Evolutionary conservation across 1,140 invertebrate species (phyloP).

Genomic region (Cydia amplana): DNA sequence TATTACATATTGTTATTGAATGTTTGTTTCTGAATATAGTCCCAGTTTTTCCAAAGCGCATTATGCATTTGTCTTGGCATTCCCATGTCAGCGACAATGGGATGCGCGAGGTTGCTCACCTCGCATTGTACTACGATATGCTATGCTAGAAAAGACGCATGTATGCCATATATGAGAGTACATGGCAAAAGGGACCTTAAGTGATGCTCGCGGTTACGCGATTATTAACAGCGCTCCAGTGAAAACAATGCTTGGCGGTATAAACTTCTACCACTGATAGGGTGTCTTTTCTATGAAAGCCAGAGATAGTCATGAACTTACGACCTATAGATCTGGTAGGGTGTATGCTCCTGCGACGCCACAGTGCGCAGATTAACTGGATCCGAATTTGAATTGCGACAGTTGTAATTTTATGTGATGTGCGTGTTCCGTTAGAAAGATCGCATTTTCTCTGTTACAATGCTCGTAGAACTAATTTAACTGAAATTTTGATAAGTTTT

Average conservation of each 20-base stretch:
- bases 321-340: background rate
- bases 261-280: background rate
- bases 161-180: background rate
- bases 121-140: conserved; percentile 11
- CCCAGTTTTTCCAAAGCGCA: background rate
- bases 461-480: background rate
- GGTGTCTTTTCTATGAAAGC: background rate
- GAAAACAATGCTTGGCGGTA: background rate
- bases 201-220: background rate
- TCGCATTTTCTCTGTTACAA: background rate
- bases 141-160: conserved; percentile 16
- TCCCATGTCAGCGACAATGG: conserved; percentile 31
- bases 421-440: conserved; percentile 1
- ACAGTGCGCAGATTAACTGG: conserved; percentile 27
- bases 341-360: background rate
- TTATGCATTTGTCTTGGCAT: conserved; percentile 25
- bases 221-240: background rate
- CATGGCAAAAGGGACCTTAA: background rate
- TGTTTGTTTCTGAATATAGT: background rate
- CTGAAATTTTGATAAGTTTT: background rate
- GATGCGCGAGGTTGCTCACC: conserved; percentile 31
- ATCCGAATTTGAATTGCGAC: conserved; percentile 8
- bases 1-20: background rate
- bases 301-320: background rate
- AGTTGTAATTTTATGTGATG: conserved; percentile 1